These are phyloP conservation scores for Idaea aversata DNA, from an alignment of 2,888 invertebrate genomes.

Conservation along the genomic window DNA sequence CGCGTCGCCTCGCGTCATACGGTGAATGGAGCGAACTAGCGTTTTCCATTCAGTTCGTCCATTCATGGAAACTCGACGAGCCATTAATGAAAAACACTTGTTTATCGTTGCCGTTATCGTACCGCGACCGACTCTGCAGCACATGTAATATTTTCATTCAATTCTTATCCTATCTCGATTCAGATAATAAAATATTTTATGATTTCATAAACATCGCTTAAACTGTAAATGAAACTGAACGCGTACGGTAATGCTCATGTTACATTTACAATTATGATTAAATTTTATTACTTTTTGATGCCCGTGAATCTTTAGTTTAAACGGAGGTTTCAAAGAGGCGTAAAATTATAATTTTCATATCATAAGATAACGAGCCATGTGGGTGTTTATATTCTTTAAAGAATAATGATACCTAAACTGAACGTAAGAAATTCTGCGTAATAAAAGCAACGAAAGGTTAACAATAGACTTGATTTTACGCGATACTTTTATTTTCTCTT, in stretches of 20 bases:
- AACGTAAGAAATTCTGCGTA: neutral
- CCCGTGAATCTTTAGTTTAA: neutral
- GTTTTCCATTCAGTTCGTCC: constrained; percentile 73
- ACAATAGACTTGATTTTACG: neutral
- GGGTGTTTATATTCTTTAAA: neutral
- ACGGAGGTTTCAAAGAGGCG: neutral
- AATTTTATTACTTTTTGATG: constrained; percentile 1
- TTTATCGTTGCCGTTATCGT: constrained; percentile 62
- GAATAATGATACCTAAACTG: neutral
- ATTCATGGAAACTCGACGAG: constrained; percentile 76
- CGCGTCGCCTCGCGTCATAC: constrained; percentile 32
- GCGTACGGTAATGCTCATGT: neutral
- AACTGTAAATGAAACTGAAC: neutral
- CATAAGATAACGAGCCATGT: neutral
- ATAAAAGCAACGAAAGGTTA: neutral
- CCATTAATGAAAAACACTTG: constrained; percentile 74
- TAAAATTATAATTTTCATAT: neutral
- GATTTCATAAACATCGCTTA: neutral
- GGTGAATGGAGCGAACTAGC: constrained; percentile 66
- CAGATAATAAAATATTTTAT: constrained; percentile 2
- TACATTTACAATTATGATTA: constrained; percentile 4
- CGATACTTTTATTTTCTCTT: neutral
- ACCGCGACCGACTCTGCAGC: constrained; percentile 37
- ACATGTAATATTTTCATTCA: constrained; percentile 57
- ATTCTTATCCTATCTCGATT: constrained; percentile 27